Conservation (phyloP, 2,113 vertebrate genomes). For the Platichthys flesus region DNA sequence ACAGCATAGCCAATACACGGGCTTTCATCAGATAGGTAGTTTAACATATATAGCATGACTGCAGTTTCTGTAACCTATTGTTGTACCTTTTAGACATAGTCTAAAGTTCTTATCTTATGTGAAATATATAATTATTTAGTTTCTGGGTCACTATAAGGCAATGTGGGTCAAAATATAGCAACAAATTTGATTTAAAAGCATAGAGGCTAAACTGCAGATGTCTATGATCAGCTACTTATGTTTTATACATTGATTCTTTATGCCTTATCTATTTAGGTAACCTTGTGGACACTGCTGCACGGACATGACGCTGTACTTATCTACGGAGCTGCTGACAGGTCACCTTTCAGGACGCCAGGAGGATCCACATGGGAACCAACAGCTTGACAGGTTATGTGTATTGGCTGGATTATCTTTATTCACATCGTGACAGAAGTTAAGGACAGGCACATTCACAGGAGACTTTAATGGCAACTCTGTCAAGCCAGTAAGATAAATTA, state of each 20-base stretch:
- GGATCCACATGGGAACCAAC: constrained; percentile 27
- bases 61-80: not conserved
- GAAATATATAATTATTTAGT: not conserved
- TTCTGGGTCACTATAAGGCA: not conserved
- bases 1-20: not conserved
- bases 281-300: not conserved
- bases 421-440: constrained; percentile 5
- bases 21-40: constrained; percentile 4
- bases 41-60: not conserved
- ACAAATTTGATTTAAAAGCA: not conserved
- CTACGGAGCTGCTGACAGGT: constrained; percentile 20
- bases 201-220: not conserved
- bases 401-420: constrained; percentile 23
- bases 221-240: not conserved
- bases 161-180: not conserved
- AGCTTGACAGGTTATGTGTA: constrained; percentile 72
- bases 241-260: not conserved
- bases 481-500: not conserved
- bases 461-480: not conserved
- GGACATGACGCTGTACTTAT: constrained; percentile 15
- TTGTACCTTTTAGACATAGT: not conserved
- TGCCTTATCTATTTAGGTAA: constrained; percentile 37
- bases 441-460: not conserved
- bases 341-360: constrained; percentile 25
- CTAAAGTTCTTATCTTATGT: not conserved